Conservation (phyloP, 2,797 vertebrate species). For the Thaleichthys pacificus region DNA sequence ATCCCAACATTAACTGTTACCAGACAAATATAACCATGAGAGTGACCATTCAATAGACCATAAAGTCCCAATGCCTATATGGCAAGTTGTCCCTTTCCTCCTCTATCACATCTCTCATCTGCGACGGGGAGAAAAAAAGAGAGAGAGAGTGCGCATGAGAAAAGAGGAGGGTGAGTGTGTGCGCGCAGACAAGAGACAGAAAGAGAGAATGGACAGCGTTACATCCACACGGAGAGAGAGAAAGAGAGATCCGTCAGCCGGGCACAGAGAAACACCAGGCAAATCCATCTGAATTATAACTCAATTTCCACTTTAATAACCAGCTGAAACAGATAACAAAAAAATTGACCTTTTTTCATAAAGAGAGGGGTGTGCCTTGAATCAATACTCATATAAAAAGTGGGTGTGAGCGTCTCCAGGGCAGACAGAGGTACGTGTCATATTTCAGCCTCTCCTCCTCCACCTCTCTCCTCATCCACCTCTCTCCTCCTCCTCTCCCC, state of each 20-base stretch:
- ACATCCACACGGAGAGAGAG: background rate
- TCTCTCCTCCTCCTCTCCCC: constrained; percentile 45
- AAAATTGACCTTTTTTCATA: constrained; percentile 51
- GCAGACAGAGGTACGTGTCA: constrained; percentile 74
- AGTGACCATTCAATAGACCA: background rate
- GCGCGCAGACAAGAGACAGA: background rate
- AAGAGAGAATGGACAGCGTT: background rate
- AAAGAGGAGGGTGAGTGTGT: no score
- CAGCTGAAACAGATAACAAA: constrained; percentile 55
- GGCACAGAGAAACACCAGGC: constrained; percentile 33
- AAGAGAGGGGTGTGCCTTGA: constrained; percentile 60
- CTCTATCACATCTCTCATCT: background rate
- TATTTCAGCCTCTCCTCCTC: constrained; percentile 69
- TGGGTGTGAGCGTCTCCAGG: constrained; percentile 60
- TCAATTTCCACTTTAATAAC: constrained; percentile 64
- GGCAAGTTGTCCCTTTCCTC: background rate
- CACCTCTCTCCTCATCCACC: constrained; percentile 14
- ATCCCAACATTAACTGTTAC: background rate
- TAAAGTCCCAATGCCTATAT: background rate
- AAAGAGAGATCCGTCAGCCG: constrained; percentile 15
- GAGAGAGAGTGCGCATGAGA: no score
- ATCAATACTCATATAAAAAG: constrained; percentile 19
- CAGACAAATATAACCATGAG: background rate
- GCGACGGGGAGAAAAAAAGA: no score
- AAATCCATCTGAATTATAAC: constrained; percentile 61